Conservation (phyloP, 2,113 vertebrate species). For the Neopipo cinnamomea region DNA sequence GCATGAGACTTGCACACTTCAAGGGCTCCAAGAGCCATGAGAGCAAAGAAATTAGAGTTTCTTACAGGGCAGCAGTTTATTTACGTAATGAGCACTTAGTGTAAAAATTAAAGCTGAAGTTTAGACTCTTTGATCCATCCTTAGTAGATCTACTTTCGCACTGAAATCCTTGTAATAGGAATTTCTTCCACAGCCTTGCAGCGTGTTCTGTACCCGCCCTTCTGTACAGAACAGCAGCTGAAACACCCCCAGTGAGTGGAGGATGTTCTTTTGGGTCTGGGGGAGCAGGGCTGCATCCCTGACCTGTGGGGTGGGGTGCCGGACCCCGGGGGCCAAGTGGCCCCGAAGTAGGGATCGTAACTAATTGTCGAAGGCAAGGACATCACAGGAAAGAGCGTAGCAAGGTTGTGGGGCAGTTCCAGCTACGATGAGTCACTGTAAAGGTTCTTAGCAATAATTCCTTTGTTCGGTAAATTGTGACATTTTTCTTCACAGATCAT, state of each 20-base stretch:
- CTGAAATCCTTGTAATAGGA: not conserved
- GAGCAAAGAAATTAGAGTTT: not conserved
- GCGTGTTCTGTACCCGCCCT: not conserved
- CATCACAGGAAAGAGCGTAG: not conserved
- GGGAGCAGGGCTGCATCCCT: not conserved
- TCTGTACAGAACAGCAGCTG: not conserved
- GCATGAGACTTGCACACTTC: not conserved
- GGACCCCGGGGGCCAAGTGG: not conserved
- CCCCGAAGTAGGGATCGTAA: not conserved
- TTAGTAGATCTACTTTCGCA: not conserved
- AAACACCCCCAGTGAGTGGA: not conserved
- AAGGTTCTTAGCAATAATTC: not conserved
- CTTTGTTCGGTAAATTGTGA: not conserved
- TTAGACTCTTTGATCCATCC: not conserved
- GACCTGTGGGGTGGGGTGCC: not conserved
- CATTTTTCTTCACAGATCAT: not conserved
- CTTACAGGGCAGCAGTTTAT: not conserved
- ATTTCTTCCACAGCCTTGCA: not conserved
- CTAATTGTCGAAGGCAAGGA: not conserved
- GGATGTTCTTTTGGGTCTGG: not conserved
- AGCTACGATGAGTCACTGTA: not conserved
- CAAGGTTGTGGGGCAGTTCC: not conserved
- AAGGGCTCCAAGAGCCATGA: not conserved
- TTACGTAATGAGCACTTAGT: not conserved
- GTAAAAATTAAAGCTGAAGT: not conserved